Conservation (phyloP, 2,888 invertebrate genomes). For the Vesta saturnalis region DNA sequence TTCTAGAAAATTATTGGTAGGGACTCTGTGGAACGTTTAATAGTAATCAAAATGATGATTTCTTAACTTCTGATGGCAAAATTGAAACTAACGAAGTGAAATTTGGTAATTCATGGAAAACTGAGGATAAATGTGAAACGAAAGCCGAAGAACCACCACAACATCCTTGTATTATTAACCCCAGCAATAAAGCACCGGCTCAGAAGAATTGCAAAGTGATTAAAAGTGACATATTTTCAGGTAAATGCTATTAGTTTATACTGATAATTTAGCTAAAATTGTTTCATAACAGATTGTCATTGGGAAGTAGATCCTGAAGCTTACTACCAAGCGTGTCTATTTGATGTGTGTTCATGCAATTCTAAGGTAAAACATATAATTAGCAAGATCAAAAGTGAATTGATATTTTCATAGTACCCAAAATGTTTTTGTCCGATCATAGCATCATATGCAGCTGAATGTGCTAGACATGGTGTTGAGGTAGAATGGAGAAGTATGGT, state of each 20-base stretch:
- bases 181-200: slow-evolving; percentile 76
- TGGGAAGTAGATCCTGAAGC: slow-evolving; percentile 82
- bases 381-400: neutral
- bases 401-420: slow-evolving; percentile 45
- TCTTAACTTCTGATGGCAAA: slow-evolving; percentile 86
- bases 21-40: slow-evolving; percentile 94
- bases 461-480: slow-evolving; percentile 75
- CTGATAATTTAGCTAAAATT: neutral
- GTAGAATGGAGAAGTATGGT: slow-evolving; percentile 83
- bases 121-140: slow-evolving; percentile 77
- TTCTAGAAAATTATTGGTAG: slow-evolving; percentile 50
- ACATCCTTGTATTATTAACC: slow-evolving; percentile 78
- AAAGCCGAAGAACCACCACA: slow-evolving; percentile 66
- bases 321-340: slow-evolving; percentile 84
- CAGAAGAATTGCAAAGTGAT: slow-evolving; percentile 77
- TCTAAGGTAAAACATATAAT: slow-evolving; percentile 49
- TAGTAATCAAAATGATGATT: slow-evolving; percentile 87
- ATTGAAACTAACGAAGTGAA: slow-evolving; percentile 82
- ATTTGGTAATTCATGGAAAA: slow-evolving; percentile 73
- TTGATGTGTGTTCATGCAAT: slow-evolving; percentile 88
- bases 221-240: slow-evolving; percentile 72
- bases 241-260: slow-evolving; percentile 53
- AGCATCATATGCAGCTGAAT: slow-evolving; percentile 83
- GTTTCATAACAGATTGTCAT: no score
- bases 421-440: slow-evolving; percentile 84